Conservation (phyloP, 2,888 invertebrate genomes). For the Netelia inedita region DNA sequence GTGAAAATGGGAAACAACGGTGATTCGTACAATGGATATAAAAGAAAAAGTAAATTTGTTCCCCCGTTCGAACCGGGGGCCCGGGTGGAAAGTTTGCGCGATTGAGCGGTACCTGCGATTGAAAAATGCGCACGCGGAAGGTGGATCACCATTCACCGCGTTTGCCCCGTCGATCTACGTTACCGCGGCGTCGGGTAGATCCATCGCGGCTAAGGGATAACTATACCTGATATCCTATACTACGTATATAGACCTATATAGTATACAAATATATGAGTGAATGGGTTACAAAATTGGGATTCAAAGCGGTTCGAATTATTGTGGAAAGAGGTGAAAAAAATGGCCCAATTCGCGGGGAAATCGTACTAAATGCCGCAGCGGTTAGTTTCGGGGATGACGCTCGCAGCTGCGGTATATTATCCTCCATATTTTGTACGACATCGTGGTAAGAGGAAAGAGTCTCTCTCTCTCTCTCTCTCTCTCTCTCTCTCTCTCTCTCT, state of each 20-base stretch:
- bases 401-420: constrained; percentile 1
- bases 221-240: constrained; percentile 51
- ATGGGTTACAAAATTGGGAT: constrained; percentile 81
- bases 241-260: constrained; percentile 36
- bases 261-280: constrained; percentile 70
- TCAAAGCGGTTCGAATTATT: constrained; percentile 80
- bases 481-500: too few species aligned
- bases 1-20: constrained; percentile 55
- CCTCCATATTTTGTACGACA: background rate
- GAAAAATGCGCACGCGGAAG: constrained; percentile 43
- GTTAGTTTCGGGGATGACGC: background rate
- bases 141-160: constrained; percentile 39
- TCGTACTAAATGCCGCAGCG: constrained; percentile 71
- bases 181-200: constrained; percentile 47
- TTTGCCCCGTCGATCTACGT: constrained; percentile 33
- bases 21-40: constrained; percentile 55
- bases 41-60: constrained; percentile 49
- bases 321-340: constrained; percentile 73
- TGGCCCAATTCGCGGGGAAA: constrained; percentile 77
- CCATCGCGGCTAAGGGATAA: background rate
- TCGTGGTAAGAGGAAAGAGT: constrained; percentile 12
- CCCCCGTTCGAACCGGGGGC: constrained; percentile 30
- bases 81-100: constrained; percentile 55
- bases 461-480: too few species aligned
- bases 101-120: constrained; percentile 55